Evolutionary conservation across 2,888 invertebrate genomes (phyloP).

Genomic region (Mantis religiosa): DNA sequence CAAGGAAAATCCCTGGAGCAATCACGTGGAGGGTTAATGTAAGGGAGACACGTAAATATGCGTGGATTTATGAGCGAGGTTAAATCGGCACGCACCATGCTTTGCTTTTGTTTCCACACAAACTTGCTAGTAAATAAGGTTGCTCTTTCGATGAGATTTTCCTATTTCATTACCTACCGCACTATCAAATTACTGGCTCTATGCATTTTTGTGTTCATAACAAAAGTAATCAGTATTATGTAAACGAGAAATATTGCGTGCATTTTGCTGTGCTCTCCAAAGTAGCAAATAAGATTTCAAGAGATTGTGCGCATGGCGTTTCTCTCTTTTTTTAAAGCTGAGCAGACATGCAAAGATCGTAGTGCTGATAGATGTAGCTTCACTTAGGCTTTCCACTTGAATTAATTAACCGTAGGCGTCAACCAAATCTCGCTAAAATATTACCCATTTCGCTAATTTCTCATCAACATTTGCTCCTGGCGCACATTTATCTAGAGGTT

Average conservation of each 20-base stretch:
- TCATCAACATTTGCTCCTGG: background rate
- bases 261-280: background rate
- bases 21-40: slow-evolving; percentile 4
- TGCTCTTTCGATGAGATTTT: background rate
- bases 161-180: background rate
- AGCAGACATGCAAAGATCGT: background rate
- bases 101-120: background rate
- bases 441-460: background rate
- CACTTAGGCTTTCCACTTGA: background rate
- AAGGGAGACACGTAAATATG: background rate
- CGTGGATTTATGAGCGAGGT: slow-evolving; percentile 7
- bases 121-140: background rate
- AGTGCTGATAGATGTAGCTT: background rate
- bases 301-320: background rate
- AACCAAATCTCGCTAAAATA: background rate
- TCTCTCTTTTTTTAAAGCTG: background rate
- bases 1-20: slow-evolving; percentile 1
- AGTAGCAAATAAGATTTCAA: background rate
- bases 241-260: background rate
- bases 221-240: background rate
- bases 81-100: background rate
- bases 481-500: background rate
- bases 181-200: background rate
- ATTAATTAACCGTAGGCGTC: slow-evolving; percentile 7
- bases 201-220: background rate